These are phyloP conservation scores for Drosophila acutilabella DNA, from an alignment of 2,888 invertebrate species.

Conservation along the genomic window DNA sequence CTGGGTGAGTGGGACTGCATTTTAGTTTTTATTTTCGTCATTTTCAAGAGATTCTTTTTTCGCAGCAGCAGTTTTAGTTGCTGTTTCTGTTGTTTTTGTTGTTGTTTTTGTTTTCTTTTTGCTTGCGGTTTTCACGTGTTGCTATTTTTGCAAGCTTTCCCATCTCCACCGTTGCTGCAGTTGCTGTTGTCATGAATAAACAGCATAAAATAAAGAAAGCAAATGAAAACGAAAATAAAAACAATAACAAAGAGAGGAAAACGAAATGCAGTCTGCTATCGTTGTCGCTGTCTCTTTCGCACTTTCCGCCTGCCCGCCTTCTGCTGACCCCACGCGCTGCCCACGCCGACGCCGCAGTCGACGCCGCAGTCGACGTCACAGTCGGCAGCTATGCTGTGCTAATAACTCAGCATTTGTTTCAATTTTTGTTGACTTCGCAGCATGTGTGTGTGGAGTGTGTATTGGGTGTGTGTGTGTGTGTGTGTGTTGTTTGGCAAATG, in stretches of 20 bases:
- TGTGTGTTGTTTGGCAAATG: constrained; percentile 27
- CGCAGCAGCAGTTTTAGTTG: constrained; percentile 16
- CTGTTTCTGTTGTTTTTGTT: constrained; percentile 21
- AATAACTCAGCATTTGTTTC: constrained; percentile 76
- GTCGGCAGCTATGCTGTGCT: constrained; percentile 57
- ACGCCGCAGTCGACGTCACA: constrained; percentile 21
- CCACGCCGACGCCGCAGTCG: constrained; percentile 21
- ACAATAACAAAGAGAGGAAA: constrained; percentile 14
- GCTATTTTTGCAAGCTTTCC: constrained; percentile 64
- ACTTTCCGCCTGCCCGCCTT: constrained; percentile 2
- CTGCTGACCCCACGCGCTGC: constrained; percentile 40
- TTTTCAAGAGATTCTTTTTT: constrained; percentile 32
- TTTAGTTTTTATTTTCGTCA: constrained; percentile 62
- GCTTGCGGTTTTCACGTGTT: constrained; percentile 74
- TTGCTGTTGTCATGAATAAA: constrained; percentile 47
- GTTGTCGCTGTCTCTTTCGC: neutral
- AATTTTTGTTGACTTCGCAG: constrained; percentile 22
- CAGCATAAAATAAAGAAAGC: constrained; percentile 47
- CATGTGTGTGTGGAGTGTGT: constrained; percentile 3
- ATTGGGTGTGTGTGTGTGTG: constrained; percentile 14
- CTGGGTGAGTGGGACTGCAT: constrained; percentile 67
- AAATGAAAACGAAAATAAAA: constrained; percentile 52
- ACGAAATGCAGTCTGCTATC: constrained; percentile 15
- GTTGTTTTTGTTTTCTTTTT: constrained; percentile 38
- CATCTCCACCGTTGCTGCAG: constrained; percentile 32